phyloP scores from a whole-genome alignment of 2,888 invertebrate genomes.

The Nephrotoma appendiculata region DNA sequence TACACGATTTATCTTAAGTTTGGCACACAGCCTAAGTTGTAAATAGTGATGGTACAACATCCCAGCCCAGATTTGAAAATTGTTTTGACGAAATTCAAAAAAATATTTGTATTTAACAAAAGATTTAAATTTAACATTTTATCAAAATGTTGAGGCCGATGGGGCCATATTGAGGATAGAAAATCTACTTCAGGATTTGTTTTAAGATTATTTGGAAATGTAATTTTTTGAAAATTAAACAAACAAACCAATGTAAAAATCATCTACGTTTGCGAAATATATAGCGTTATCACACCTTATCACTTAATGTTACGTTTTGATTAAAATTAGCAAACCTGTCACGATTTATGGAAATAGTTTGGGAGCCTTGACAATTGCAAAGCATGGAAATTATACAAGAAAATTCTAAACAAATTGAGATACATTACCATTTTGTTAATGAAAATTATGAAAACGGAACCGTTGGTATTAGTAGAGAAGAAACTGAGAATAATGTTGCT shows the following conservation, averaged over 20 bases:
- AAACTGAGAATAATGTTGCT: too few relatives aligned
- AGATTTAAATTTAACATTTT: conserved; percentile 15
- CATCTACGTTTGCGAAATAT: conserved; percentile 19
- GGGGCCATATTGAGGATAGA: background rate
- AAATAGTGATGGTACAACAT: too few relatives aligned
- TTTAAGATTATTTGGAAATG: conserved; percentile 22
- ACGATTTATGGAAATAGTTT: conserved; percentile 20
- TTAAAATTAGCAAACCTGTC: conserved; percentile 12
- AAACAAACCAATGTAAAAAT: conserved; percentile 20
- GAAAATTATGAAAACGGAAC: conserved; percentile 15
- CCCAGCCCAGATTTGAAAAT: too few relatives aligned
- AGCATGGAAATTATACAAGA: too few relatives aligned
- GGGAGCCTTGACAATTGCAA: conserved; percentile 16
- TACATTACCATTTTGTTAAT: conserved; percentile 16
- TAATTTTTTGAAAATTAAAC: conserved; percentile 7
- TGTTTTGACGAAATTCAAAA: conserved; percentile 18
- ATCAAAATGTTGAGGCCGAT: conserved; percentile 10
- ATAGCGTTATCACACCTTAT: conserved; percentile 18
- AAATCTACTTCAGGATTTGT: conserved; percentile 19
- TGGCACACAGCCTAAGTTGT: too few relatives aligned
- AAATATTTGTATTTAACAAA: conserved; percentile 19
- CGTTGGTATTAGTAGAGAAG: too few relatives aligned
- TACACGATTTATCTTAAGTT: too few relatives aligned
- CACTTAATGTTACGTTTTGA: conserved; percentile 8
- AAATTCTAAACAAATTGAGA: conserved; percentile 6